A percentile compares a stretch with the other conserved stretches of the same genome.
Evolutionary conservation across 2,888 invertebrate genomes (phyloP).

Genomic region (Scrobipalpa costella): DNA sequence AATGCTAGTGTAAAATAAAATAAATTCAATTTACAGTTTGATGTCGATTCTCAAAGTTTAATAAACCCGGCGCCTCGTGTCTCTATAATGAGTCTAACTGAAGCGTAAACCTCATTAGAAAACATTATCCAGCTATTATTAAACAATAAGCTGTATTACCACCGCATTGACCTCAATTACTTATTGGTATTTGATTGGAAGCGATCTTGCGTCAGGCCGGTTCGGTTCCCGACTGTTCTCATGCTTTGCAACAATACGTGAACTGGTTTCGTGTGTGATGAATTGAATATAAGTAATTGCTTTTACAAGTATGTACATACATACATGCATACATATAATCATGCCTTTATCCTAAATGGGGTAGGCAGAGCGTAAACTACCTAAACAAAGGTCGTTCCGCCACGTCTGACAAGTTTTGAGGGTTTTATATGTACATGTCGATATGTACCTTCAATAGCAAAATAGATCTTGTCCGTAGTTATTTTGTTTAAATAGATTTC

Average conservation of each 20-base stretch:
- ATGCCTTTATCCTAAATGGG: too few species aligned
- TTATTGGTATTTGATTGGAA: conserved; percentile 44
- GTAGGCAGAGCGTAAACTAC: too few species aligned
- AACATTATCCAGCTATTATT: conserved; percentile 50
- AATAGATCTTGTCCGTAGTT: too few species aligned
- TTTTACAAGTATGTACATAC: background rate
- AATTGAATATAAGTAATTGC: conserved; percentile 19
- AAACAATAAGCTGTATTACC: conserved; percentile 32
- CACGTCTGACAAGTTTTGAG: too few species aligned
- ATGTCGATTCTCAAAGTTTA: background rate
- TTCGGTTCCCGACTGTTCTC: conserved; percentile 19
- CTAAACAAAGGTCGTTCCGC: too few species aligned
- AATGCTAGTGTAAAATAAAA: too few species aligned
- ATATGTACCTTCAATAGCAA: too few species aligned
- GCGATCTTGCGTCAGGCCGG: conserved; percentile 27
- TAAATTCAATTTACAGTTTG: too few species aligned
- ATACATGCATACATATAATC: too few species aligned
- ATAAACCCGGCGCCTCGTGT: background rate
- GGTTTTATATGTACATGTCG: too few species aligned
- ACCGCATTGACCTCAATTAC: conserved; percentile 49
- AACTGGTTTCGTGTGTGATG: conserved; percentile 8
- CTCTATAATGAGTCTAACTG: conserved; percentile 31
- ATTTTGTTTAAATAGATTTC: too few species aligned
- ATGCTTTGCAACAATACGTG: background rate
- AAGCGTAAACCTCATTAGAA: conserved; percentile 51